Conservation (phyloP, 2,113 vertebrate genomes). For the Camarhynchus parvulus region DNA sequence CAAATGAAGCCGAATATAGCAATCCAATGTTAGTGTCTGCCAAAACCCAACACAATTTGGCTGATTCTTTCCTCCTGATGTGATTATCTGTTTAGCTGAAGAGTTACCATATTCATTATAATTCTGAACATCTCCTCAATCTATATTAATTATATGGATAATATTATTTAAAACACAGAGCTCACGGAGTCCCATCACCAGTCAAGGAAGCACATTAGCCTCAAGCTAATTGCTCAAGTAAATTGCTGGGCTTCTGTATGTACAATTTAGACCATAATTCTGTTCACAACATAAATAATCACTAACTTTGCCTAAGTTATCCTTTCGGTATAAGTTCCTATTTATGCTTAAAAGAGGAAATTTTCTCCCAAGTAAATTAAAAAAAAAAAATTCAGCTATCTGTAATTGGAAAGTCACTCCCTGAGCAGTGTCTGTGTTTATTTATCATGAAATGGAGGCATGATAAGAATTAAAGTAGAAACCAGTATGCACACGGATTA, state of each 20-base stretch:
- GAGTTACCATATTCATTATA: slow-evolving; percentile 50
- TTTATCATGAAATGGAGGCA: background rate
- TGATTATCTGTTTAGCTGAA: slow-evolving; percentile 48
- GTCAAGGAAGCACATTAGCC: slow-evolving; percentile 34
- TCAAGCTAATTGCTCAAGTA: background rate
- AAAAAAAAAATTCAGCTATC: background rate
- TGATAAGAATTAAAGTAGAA: background rate
- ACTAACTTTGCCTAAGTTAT: background rate
- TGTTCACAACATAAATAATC: background rate
- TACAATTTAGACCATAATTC: background rate
- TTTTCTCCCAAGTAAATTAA: background rate
- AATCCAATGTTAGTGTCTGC: background rate
- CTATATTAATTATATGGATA: slow-evolving; percentile 50
- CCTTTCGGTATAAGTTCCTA: background rate
- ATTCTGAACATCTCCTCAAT: slow-evolving; percentile 57
- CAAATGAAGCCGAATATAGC: background rate
- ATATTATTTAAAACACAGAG: slow-evolving; percentile 42
- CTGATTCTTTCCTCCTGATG: slow-evolving; percentile 61
- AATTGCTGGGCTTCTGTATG: background rate
- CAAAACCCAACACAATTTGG: slow-evolving; percentile 52
- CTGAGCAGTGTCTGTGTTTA: background rate
- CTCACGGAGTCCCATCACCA: background rate
- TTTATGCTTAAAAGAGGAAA: background rate
- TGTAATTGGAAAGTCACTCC: background rate
- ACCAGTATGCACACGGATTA: background rate